Conservation (phyloP, 2,888 invertebrate species). For the Griposia aprilina region DNA sequence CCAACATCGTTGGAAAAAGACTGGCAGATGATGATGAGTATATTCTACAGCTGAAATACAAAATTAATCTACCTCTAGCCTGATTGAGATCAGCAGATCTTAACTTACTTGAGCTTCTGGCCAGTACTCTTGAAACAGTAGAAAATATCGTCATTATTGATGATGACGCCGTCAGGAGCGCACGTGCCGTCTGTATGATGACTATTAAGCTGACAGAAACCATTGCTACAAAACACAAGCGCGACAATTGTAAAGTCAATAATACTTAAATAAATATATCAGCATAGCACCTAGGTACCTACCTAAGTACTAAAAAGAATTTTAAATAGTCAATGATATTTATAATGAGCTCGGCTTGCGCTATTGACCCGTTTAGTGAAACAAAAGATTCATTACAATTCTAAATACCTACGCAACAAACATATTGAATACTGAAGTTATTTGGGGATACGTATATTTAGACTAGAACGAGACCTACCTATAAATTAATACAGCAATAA, state of each 20-base stretch:
- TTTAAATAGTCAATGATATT: neutral
- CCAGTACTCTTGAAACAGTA: slow-evolving; percentile 73
- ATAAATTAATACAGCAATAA: slow-evolving; percentile 73
- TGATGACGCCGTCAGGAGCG: slow-evolving; percentile 78
- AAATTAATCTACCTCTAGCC: neutral
- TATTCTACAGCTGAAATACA: neutral
- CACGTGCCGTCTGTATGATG: slow-evolving; percentile 78
- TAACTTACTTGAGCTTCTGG: slow-evolving; percentile 66
- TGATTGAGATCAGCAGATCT: neutral
- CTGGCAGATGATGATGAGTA: neutral
- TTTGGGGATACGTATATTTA: neutral
- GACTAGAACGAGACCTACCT: slow-evolving; percentile 66
- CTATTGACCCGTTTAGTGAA: neutral
- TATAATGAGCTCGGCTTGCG: neutral
- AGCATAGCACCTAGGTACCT: neutral
- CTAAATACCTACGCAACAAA: slow-evolving; percentile 24
- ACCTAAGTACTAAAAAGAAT: neutral
- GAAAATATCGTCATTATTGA: slow-evolving; percentile 72
- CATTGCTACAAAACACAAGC: slow-evolving; percentile 77
- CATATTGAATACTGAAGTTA: slow-evolving; percentile 16
- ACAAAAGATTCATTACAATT: slow-evolving; percentile 34
- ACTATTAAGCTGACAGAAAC: slow-evolving; percentile 82
- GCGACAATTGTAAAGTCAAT: slow-evolving; percentile 6
- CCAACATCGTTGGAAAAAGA: neutral
- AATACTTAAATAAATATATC: neutral